Base-by-base conservation (phyloP, 2,113 vertebrate species). In the Takifugu flavidus region DNA sequence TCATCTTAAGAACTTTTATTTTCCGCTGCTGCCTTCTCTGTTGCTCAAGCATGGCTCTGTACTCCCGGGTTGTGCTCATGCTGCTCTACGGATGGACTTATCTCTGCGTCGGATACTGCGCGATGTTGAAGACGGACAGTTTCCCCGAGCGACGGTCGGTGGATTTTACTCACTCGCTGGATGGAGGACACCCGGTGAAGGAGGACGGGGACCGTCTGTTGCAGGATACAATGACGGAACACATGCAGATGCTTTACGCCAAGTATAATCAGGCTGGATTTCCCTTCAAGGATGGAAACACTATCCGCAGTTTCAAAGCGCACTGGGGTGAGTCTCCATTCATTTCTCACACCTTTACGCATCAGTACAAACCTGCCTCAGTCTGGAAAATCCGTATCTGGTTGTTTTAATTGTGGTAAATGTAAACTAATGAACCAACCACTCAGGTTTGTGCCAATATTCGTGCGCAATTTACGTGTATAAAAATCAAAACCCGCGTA, bases 201-300 rank as follows among this genome's bases (percentile, higher is more conserved):
- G 76, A 77, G 62, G 84, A 69, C 2, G 55, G n/a, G 44, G 82
- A 87, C 4, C 51, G 61, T 60, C 65, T 70, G 14, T 60, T 78
- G 11, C 88, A 77, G 67, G 94, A 95, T 89, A 87, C 89, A 59
- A 89, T 95, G 63, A 93, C 95, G 4, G 93, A 94, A 70, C 96
- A 98, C 85, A 98, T 98, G 96, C 91, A 93, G 78, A 86, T 91
- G 77, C 93, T 98, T 57, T 98, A 98, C 65, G 86, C 90, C 29
- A 93, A 92, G 79, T 97, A 94, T 89, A 87, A 86, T 66, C 87
- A 71, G 25, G 87, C 86, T 25, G 90, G 87, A 6, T 90, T 87
- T 61, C 79, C 79, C 27, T 89, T 89, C 72, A 86, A 80, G 62
- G 91, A 93, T 59, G 94, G 95, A 3, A 98, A 98, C 91, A 98